Base-by-base conservation (phyloP, 2,113 vertebrate genomes). In the Menidia beryllina region DNA sequence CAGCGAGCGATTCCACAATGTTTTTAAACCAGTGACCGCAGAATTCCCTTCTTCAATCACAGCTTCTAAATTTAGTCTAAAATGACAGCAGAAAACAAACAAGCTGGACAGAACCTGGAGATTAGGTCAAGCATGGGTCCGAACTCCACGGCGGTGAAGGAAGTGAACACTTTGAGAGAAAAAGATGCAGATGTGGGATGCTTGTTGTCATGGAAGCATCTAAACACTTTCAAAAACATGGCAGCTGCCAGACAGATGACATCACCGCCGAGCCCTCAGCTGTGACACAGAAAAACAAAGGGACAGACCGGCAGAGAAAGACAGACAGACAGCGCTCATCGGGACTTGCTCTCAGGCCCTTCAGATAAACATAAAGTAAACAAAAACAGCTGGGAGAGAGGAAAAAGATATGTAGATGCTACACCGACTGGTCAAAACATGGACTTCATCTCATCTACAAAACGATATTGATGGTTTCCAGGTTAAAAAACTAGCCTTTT, bases 181-280 rank as follows among this genome's bases (percentile, higher is more conserved):
- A 67, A 65, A 82, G 63, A 88, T 86, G 79, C 89, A 92, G 91
- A 92, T 91, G 91, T 91, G 86, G 70, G 89, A 91, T 87, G 83
- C 86, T 87, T 84, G 91, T 93, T 87, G 91, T 88, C 50, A 78
- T 27, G 72, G 86, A 49, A 72, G 84, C 67, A 0, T 4, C 58
- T 86, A 92, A 93, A 94, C 89, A 93, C 72, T 25, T 58, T 86
- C 79, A 87, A 86, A 92, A 92, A 92, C 93, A 94, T 78, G 83
- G 70, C 50, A 26, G 14, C 71, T 70, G 91, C 92, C 92, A 91
- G 72, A 78, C 20, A 2, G 61, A 84, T 91, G 90, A 94, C 85
- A 85, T 94, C 92, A 92, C 68, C 20, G 10, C 62, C 12, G 67
- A 27, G 17, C 71, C 75, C 30, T 67, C 89, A 91, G 91, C 90